Conservation (phyloP, 1,140 invertebrate genomes). For the Drosophila prosaltans region DNA sequence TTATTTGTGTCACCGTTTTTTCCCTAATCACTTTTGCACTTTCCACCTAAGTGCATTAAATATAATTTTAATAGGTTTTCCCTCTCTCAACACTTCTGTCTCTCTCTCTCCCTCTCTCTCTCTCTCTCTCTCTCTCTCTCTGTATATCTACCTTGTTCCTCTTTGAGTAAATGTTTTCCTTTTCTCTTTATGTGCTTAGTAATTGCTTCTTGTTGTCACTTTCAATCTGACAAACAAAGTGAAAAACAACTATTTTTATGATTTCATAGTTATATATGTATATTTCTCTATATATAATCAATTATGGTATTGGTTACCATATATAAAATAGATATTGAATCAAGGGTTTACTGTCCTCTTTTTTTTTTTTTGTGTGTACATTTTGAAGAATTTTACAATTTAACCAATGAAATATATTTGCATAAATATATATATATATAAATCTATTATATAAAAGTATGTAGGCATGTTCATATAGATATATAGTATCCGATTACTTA, state of each 20-base stretch:
- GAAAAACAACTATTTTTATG: not conserved
- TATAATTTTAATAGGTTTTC: conserved; percentile 3
- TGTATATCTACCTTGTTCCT: not conserved
- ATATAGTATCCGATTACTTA: conserved; percentile 11
- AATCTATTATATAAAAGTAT: not conserved
- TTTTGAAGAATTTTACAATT: not conserved
- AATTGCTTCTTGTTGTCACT: conserved; percentile 1
- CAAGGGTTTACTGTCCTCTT: not conserved
- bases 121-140: not conserved
- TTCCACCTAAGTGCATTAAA: conserved; percentile 2
- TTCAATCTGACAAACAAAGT: not conserved
- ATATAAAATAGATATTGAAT: too few species aligned
- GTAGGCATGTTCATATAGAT: not conserved
- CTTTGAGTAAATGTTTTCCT: not conserved
- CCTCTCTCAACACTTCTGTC: not conserved
- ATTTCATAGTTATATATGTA: too few species aligned
- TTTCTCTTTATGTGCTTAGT: not conserved
- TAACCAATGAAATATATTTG: not conserved
- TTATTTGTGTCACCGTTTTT: not conserved
- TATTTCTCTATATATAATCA: too few species aligned
- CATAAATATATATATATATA: not conserved
- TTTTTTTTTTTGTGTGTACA: not conserved
- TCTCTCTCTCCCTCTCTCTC: not conserved
- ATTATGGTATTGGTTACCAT: too few species aligned
- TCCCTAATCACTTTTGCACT: conserved; percentile 10